Conservation (phyloP, 2,797 vertebrate species). For the Sebastes reedi region DNA sequence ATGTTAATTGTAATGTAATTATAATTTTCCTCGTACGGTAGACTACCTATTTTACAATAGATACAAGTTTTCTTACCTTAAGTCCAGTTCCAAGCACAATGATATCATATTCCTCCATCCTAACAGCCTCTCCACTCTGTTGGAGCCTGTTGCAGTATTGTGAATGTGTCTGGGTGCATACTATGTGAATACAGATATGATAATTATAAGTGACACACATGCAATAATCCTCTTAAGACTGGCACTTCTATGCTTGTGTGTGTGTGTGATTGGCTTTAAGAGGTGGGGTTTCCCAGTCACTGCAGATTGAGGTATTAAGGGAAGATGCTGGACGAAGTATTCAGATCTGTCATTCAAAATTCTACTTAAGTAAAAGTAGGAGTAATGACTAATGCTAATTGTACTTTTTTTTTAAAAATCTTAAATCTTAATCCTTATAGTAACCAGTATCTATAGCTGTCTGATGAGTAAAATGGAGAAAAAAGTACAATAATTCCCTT, state of each 20-base stretch:
- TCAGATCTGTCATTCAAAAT: not conserved
- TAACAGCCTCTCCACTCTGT: not conserved
- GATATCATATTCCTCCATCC: slow-evolving; percentile 82
- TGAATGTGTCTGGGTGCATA: not conserved
- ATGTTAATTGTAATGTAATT: not conserved
- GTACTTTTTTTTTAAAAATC: too few species aligned
- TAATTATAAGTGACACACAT: slow-evolving; percentile 53
- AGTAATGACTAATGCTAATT: too few species aligned
- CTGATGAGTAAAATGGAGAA: too few species aligned
- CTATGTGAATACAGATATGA: slow-evolving; percentile 16
- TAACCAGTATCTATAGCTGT: not conserved
- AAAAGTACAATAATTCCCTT: not conserved
- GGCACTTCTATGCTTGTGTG: slow-evolving; percentile 14
- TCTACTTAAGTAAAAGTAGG: not conserved
- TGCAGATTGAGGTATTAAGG: slow-evolving; percentile 14
- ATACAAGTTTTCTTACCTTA: slow-evolving; percentile 74
- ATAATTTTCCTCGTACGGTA: not conserved
- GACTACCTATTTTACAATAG: not conserved
- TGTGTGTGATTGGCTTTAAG: not conserved
- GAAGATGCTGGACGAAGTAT: not conserved
- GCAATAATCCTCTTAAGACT: slow-evolving; percentile 76
- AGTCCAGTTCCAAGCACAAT: slow-evolving; percentile 85
- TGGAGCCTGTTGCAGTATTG: not conserved
- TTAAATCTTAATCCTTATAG: too few species aligned
- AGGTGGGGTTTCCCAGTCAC: not conserved